Evolutionary conservation across 1,140 invertebrate genomes (phyloP).

Genomic region (Zophobas morio): DNA sequence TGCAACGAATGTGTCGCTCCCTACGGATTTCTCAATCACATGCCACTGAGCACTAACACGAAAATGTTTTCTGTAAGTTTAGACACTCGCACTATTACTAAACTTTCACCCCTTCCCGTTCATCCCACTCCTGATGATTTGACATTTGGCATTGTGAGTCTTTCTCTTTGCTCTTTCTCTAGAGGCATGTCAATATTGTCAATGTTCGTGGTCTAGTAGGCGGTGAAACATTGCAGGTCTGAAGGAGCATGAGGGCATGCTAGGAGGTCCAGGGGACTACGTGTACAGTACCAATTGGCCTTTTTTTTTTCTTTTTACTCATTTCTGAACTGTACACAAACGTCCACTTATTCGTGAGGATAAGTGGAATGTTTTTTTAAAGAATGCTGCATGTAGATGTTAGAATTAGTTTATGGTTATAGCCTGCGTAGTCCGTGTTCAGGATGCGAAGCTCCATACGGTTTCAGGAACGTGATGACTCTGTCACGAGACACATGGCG

Average conservation of each 20-base stretch:
- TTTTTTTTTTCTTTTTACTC: slow-evolving; percentile 5
- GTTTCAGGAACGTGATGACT: slow-evolving; percentile 92
- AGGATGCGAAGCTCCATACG: slow-evolving; percentile 92
- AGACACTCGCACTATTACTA: slow-evolving; percentile 18
- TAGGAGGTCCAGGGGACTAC: slow-evolving; percentile 4
- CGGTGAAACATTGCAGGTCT: neutral
- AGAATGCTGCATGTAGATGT: slow-evolving; percentile 52
- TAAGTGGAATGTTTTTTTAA: slow-evolving; percentile 21
- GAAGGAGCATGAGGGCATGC: neutral
- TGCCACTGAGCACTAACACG: slow-evolving; percentile 78
- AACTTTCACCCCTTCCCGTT: neutral
- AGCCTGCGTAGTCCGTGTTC: slow-evolving; percentile 86
- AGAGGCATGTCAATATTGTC: slow-evolving; percentile 30
- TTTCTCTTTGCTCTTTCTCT: slow-evolving; percentile 27
- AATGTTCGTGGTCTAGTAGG: slow-evolving; percentile 4
- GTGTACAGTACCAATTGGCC: slow-evolving; percentile 2
- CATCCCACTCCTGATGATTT: neutral
- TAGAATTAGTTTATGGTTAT: slow-evolving; percentile 63
- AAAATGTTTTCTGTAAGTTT: slow-evolving; percentile 72
- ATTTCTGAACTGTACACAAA: slow-evolving; percentile 7
- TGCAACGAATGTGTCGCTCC: slow-evolving; percentile 77
- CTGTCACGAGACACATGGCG: slow-evolving; percentile 84
- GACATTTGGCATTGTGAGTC: slow-evolving; percentile 22
- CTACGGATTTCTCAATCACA: slow-evolving; percentile 81
- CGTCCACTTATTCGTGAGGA: neutral